These are phyloP conservation scores for Loxodonta africana DNA, from an alignment of 2,113 vertebrate species.

Conservation along the genomic window DNA sequence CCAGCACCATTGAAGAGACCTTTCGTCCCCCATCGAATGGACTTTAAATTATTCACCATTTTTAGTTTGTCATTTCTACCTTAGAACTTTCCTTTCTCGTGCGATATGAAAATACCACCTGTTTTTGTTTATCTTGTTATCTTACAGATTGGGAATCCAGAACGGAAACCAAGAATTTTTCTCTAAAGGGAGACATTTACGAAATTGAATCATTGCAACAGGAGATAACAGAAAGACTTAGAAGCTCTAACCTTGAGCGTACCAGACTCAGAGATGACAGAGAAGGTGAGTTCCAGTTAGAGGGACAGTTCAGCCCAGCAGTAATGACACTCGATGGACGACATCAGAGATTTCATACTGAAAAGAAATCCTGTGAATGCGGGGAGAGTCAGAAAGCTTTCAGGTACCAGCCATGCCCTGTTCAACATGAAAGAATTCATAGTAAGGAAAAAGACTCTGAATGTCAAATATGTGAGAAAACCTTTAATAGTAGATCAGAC, in stretches of 20 bases:
- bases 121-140: background rate
- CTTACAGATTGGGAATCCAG: slow-evolving; percentile 62
- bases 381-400: slow-evolving; percentile 62
- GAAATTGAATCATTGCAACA: slow-evolving; percentile 18
- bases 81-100: background rate
- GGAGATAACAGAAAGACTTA: background rate
- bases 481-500: slow-evolving; percentile 74
- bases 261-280: background rate
- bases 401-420: slow-evolving; percentile 6
- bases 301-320: background rate
- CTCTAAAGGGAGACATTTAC: background rate
- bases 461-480: slow-evolving; percentile 78
- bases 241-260: background rate
- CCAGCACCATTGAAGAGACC: background rate
- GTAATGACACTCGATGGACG: background rate
- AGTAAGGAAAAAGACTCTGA: slow-evolving; percentile 77
- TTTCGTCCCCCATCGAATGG: background rate
- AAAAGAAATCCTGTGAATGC: slow-evolving; percentile 50
- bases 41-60: background rate
- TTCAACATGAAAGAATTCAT: slow-evolving; percentile 48
- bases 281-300: background rate
- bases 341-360: background rate
- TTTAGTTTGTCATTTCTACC: background rate
- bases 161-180: slow-evolving; percentile 51
- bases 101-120: background rate